phyloP scores from a whole-genome alignment of 2,888 invertebrate genomes.

The Physocephala rufipes region DNA sequence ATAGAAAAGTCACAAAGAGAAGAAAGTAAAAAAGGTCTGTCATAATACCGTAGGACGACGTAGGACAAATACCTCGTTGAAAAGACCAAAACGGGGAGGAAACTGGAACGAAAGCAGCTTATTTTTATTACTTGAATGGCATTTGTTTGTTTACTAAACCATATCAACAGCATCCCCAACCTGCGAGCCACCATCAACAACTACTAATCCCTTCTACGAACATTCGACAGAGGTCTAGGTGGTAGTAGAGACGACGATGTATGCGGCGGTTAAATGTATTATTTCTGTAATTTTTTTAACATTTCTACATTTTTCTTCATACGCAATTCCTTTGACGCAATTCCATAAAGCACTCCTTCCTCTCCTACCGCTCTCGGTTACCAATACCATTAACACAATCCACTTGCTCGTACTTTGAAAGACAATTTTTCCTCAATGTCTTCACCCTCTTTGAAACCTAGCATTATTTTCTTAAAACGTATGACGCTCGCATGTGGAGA shows the following conservation, averaged over 20 bases:
- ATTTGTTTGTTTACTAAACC: not conserved
- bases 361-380: too few relatives aligned
- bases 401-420: too few relatives aligned
- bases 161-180: not conserved
- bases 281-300: not conserved
- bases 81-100: not conserved
- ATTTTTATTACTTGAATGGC: conserved; percentile 7
- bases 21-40: too few relatives aligned
- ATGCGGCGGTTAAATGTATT: not conserved
- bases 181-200: not conserved
- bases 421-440: too few relatives aligned
- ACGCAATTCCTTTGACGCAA: not conserved
- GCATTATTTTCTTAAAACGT: too few relatives aligned
- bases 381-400: too few relatives aligned
- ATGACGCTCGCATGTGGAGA: not conserved
- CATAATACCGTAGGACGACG: too few relatives aligned
- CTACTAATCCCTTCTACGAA: not conserved
- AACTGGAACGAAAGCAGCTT: conserved; percentile 3
- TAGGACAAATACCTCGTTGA: too few relatives aligned
- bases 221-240: not conserved
- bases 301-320: not conserved
- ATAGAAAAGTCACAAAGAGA: too few relatives aligned
- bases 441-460: too few relatives aligned
- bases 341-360: too few relatives aligned
- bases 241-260: not conserved